A percentile compares a stretch with the other conserved stretches of the same genome.
Evolutionary conservation across 1,140 invertebrate species (phyloP).

Genomic region (Solenopsis invicta): DNA sequence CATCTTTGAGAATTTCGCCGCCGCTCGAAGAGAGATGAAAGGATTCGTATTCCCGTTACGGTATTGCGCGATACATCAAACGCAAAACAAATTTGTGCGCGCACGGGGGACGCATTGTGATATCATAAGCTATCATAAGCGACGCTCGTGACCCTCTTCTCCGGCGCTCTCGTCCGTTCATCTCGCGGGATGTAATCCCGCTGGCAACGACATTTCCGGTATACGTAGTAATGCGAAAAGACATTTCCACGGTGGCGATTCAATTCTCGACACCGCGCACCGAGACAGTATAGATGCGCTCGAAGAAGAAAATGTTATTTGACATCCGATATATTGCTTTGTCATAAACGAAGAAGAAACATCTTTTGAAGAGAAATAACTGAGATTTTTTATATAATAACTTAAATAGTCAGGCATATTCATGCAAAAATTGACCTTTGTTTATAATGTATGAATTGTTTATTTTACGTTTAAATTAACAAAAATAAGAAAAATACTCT

Average conservation of each 20-base stretch:
- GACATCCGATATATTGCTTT: constrained; percentile 40
- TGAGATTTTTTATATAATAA: not conserved
- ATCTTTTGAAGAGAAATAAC: not conserved
- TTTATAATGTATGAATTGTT: not conserved
- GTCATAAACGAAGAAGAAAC: not conserved
- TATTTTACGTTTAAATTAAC: not conserved
- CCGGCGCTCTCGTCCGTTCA: constrained; percentile 30
- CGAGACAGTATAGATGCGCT: not conserved
- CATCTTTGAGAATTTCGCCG: constrained; percentile 60
- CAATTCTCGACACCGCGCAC: constrained; percentile 37
- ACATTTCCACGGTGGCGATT: constrained; percentile 54
- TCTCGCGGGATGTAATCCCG: constrained; percentile 52
- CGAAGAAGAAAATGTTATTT: constrained; percentile 36
- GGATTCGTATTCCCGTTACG: constrained; percentile 48
- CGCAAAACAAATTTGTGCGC: constrained; percentile 57
- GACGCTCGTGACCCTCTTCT: constrained; percentile 25
- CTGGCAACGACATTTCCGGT: constrained; percentile 48
- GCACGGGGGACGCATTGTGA: constrained; percentile 43
- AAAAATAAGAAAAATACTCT: not conserved
- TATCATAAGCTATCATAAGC: constrained; percentile 61
- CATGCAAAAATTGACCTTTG: not conserved
- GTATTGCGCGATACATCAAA: constrained; percentile 56
- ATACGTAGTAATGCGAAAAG: constrained; percentile 50
- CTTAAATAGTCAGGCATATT: not conserved
- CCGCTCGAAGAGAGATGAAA: constrained; percentile 40